Base-by-base conservation (phyloP, 1,140 invertebrate genomes). In the Drosophila kanapiae region DNA sequence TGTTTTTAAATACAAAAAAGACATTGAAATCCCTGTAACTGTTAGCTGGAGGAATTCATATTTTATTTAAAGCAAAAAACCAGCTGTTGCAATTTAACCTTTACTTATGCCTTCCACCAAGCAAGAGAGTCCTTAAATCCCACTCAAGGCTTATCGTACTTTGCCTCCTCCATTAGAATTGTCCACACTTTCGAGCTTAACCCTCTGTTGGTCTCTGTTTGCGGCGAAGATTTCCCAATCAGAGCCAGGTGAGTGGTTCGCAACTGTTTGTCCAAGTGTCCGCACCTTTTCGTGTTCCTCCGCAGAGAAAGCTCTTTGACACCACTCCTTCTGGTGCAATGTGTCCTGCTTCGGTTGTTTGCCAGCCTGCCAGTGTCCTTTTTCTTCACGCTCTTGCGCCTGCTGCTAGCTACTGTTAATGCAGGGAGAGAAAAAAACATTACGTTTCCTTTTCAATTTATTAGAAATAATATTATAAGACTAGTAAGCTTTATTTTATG, bases 191-290 rank as follows among this genome's bases (percentile, higher is more conserved):
- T 47, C 31, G 38, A 13, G n/a, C 13, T 67, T 49, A 51, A 43
- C 38, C 62, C 47, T 14, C 62, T 68, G 31, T 23, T 43, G 16
- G 47, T n/a, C 63, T 45, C 23, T 68, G 62, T 67, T 67, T 51
- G 67, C 37, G 63, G 31, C 23, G 1, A 72, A 59, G 69, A 72
- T 72, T 72, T 72, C 8, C 53, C 69, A 71, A 72, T 72, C 67
- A 71, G 67, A 60, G 54, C 53, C 43, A 68, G 53, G 43, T 71
- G 69, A 72, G 53, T 59, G 65, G 35, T 16, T 58, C n/a, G 40
- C 40, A 57, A 38, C 65, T 48, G 42, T 31, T 47, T 57, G 49
- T 57, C 37, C 65, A 40, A 42, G 31, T 69, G 67, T 70, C 38
- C 35, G 37, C 47, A 68, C 63, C 67, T 69, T 68, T 70, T 56